Evolutionary conservation across 2,888 invertebrate genomes (phyloP).

Genomic region (Leptopilina syphax): DNA sequence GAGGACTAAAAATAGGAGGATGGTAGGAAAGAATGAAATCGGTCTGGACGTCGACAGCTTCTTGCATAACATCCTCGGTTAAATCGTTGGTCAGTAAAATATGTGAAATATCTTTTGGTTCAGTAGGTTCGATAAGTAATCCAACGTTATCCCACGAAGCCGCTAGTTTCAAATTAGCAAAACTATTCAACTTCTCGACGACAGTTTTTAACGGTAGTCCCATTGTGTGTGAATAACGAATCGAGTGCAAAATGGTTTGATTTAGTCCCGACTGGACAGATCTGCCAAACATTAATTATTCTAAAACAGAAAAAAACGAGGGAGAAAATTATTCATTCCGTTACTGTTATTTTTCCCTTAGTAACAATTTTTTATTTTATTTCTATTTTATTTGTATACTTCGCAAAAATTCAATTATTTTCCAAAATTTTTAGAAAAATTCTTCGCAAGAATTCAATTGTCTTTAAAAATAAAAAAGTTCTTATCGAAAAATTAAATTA

Average conservation of each 20-base stretch:
- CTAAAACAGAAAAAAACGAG: conserved; percentile 23
- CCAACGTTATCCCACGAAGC: conserved; percentile 98
- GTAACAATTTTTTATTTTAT: not conserved
- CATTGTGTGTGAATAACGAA: conserved; percentile 44
- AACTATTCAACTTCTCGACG: conserved; percentile 81
- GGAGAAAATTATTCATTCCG: too few species aligned
- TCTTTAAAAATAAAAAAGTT: too few species aligned
- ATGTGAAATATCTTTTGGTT: conserved; percentile 78
- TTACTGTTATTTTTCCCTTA: too few species aligned
- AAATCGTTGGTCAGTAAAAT: conserved; percentile 94
- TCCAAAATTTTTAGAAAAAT: too few species aligned
- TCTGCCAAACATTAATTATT: conserved; percentile 43
- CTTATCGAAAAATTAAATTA: too few species aligned
- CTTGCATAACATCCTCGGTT: conserved; percentile 90
- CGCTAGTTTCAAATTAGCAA: conserved; percentile 85
- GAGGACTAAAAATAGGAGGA: conserved; percentile 93
- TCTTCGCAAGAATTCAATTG: too few species aligned
- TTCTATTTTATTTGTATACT: too few species aligned
- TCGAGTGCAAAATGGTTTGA: conserved; percentile 6
- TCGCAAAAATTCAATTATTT: too few species aligned
- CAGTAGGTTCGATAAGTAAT: conserved; percentile 88
- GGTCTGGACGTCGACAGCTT: conserved; percentile 83
- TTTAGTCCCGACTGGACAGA: conserved; percentile 35
- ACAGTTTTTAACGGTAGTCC: conserved; percentile 79
- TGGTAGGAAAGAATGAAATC: conserved; percentile 95